Evolutionary conservation across 1,140 invertebrate genomes (phyloP), one percentile per base, ranked within the genome.

Genomic region (Colletes latitarsis): DNA sequence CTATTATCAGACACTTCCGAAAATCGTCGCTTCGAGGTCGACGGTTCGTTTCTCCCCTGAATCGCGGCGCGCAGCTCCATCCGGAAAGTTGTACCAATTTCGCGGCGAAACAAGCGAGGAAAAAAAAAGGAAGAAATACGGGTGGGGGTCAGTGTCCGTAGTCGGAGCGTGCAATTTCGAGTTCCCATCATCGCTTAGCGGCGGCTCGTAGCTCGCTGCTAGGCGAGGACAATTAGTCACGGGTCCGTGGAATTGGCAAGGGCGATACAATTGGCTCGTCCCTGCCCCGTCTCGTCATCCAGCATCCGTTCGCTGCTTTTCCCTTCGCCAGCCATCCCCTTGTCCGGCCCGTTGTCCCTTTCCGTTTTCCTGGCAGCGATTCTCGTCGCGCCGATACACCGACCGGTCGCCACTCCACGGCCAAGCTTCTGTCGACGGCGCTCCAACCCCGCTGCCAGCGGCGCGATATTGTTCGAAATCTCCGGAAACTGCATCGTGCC

Each of bases 191-290:
- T 83, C 69, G 68, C 60, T 62, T 52, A 58, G 5, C 14, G 43
- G 39, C 12, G 75, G 60, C 30, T 68, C 75, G 83, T 74, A 78
- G 78, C 66, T 85, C 72, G 77, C 69, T 63, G 57, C 21, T 57
- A n/a, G 72, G 68, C 77, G 71, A 77, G 77, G 75, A 86, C 82
- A 86, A 86, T 83, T 86, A 87, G 85, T 86, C 74, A 74, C 74
- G 70, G 70, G 58, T 57, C 46, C 60, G 70, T 83, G 81, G 80
- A 83, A 86, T 81, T 86, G 84, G 70, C 72, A 76, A 69, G 81
- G 81, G 63, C 73, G 77, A 82, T 81, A 68, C 84, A 83, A 84
- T 84, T 74, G 81, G 63, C 82, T 68, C 52, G 57, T n/a, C 62
- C 60, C 66, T 72, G 49, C n/a, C 84, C 58, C 17, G 75, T 68